phyloP scores from a whole-genome alignment of 2,113 vertebrate species.

The Spermophilus dauricus region DNA sequence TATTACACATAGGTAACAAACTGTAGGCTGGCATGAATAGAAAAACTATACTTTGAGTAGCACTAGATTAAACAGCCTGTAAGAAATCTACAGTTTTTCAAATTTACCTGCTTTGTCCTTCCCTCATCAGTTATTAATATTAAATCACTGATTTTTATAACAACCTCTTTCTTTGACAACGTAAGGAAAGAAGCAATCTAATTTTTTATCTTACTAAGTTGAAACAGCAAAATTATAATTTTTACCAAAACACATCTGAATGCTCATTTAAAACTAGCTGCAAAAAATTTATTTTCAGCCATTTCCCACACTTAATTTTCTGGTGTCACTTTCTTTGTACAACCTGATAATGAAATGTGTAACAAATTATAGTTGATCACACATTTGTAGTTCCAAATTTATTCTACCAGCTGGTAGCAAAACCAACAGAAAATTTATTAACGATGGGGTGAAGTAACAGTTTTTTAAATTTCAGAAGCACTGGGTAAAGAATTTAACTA shows the following conservation, averaged over 20 bases:
- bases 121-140: not conserved
- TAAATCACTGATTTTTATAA: conserved; percentile 34
- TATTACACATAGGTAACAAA: not conserved
- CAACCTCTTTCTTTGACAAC: not conserved
- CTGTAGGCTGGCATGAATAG: not conserved
- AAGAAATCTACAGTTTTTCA: not conserved
- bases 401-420: conserved; percentile 52
- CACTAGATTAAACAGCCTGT: not conserved
- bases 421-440: conserved; percentile 25
- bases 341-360: conserved; percentile 68
- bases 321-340: conserved; percentile 47
- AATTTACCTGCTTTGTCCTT: not conserved
- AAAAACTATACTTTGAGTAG: not conserved
- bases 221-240: conserved; percentile 47
- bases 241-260: conserved; percentile 58
- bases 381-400: conserved; percentile 59
- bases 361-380: conserved; percentile 47
- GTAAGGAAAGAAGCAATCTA: conserved; percentile 34
- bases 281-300: conserved; percentile 54
- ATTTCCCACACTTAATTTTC: conserved; percentile 58
- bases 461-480: conserved; percentile 14
- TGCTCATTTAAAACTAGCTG: conserved; percentile 72
- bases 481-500: not conserved
- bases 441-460: not conserved
- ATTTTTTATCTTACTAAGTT: conserved; percentile 39